These are phyloP conservation scores for Chrysodeixis includens DNA, from an alignment of 2,888 invertebrate species.

Conservation along the genomic window DNA sequence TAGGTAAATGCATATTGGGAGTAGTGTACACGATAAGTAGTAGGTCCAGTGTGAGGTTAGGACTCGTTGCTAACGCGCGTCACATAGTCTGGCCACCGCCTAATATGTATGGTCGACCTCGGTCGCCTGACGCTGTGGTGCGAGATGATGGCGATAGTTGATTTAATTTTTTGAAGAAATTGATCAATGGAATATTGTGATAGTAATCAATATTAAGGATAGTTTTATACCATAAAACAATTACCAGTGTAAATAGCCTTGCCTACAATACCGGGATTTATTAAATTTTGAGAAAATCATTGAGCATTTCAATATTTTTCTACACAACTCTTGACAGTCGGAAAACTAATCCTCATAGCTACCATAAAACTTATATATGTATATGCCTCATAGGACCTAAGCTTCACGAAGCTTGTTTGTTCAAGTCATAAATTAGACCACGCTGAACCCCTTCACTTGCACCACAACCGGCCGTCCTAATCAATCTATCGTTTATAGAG, in stretches of 20 bases:
- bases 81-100: conserved; percentile 78
- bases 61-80: conserved; percentile 75
- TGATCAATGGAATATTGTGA: too few relatives aligned
- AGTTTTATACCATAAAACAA: too few relatives aligned
- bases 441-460: conserved; percentile 37
- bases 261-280: too few relatives aligned
- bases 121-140: conserved; percentile 59
- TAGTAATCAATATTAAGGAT: too few relatives aligned
- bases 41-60: conserved; percentile 48
- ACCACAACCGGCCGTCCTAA: conserved; percentile 62
- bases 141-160: conserved; percentile 43
- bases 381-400: not conserved
- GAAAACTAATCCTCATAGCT: too few relatives aligned
- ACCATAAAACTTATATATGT: not conserved
- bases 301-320: too few relatives aligned
- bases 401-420: not conserved
- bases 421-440: not conserved
- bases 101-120: conserved; percentile 84
- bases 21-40: conserved; percentile 37
- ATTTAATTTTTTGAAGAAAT: too few relatives aligned
- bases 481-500: conserved; percentile 77
- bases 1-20: conserved; percentile 28
- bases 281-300: too few relatives aligned
- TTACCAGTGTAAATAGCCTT: too few relatives aligned
- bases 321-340: too few relatives aligned